These are phyloP conservation scores for Takifugu rubripes DNA, from an alignment of 2,797 vertebrate species.

Conservation along the genomic window DNA sequence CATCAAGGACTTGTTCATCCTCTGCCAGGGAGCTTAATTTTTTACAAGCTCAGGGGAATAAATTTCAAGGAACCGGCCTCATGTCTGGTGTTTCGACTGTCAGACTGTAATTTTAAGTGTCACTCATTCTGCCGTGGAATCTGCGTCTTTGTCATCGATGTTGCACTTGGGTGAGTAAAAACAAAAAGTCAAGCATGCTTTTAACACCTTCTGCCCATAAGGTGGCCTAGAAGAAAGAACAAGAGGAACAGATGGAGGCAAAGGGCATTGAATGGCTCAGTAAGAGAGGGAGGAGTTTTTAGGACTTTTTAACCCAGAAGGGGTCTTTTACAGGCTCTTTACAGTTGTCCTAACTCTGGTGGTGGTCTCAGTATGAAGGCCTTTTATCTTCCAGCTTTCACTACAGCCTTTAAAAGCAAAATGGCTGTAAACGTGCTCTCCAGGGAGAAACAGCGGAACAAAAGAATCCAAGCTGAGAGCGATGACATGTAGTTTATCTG, in stretches of 20 bases:
- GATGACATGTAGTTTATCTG: constrained; percentile 48
- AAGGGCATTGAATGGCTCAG: constrained; percentile 33
- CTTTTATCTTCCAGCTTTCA: constrained; percentile 62
- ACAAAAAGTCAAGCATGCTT: constrained; percentile 56
- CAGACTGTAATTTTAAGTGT: constrained; percentile 18
- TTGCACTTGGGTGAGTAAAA: constrained; percentile 33
- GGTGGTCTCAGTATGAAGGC: constrained; percentile 54
- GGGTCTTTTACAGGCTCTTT: constrained; percentile 52
- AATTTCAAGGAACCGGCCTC: constrained; percentile 48
- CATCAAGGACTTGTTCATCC: constrained; percentile 70
- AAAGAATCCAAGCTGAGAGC: constrained; percentile 21
- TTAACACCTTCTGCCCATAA: constrained; percentile 57
- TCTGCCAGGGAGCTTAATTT: constrained; percentile 60
- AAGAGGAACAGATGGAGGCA: constrained; percentile 69
- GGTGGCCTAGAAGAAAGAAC: constrained; percentile 51
- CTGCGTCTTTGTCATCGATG: neutral
- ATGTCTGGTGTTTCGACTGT: constrained; percentile 7
- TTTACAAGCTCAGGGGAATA: constrained; percentile 42
- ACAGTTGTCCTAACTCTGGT: constrained; percentile 50
- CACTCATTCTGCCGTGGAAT: neutral
- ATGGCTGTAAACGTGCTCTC: constrained; percentile 60
- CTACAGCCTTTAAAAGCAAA: constrained; percentile 59
- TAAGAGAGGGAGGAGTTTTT: constrained; percentile 63
- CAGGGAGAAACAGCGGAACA: constrained; percentile 25
- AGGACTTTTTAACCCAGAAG: constrained; percentile 53